A percentile compares a stretch with the other conserved stretches of the same genome.
Conservation (phyloP, 2,113 vertebrate species). For the Buteo buteo region DNA sequence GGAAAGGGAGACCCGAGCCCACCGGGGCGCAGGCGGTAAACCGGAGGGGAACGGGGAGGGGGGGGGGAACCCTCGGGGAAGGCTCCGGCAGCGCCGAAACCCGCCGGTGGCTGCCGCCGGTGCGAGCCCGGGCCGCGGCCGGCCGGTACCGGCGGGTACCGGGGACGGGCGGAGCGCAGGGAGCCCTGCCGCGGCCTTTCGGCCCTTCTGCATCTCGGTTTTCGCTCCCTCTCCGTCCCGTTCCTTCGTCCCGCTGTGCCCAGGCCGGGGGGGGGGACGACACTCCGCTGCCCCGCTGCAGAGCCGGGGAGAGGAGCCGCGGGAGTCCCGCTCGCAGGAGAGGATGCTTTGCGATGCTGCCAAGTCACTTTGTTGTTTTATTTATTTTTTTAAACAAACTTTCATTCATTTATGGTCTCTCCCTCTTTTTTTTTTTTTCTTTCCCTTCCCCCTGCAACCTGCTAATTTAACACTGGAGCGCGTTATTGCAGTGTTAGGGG, state of each 20-base stretch:
- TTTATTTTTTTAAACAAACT: slow-evolving; percentile 77
- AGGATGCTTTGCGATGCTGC: slow-evolving; percentile 59
- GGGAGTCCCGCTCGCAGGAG: not conserved
- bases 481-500: slow-evolving; percentile 76
- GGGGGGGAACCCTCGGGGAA: no score
- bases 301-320: not conserved
- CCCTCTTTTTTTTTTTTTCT: not conserved
- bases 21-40: no score
- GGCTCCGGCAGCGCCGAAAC: no score
- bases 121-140: not conserved
- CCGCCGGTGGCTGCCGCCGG: no score
- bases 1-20: no score
- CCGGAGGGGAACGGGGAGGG: no score
- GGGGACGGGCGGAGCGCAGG: not conserved
- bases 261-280: no score
- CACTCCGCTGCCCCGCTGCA: not conserved
- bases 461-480: slow-evolving; percentile 80
- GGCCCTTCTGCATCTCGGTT: not conserved
- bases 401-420: slow-evolving; percentile 76
- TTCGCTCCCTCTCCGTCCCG: not conserved
- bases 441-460: slow-evolving; percentile 55
- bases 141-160: not conserved
- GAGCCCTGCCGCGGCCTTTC: not conserved
- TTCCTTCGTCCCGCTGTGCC: not conserved
- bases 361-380: slow-evolving; percentile 70